Evolutionary conservation across 2,888 invertebrate genomes (phyloP).

Genomic region (Thymelicus sylvestris): DNA sequence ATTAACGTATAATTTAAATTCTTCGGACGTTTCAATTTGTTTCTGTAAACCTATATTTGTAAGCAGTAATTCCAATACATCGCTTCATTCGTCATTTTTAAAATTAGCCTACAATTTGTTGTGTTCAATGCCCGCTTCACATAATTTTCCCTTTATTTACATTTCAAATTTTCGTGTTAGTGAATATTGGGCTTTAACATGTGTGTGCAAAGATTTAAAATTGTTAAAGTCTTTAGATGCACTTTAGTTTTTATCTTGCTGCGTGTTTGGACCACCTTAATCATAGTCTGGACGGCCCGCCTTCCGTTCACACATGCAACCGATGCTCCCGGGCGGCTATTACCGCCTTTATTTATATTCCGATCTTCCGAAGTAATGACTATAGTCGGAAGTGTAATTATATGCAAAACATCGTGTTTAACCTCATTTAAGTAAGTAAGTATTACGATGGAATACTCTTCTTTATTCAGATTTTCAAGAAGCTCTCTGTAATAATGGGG

Average conservation of each 20-base stretch:
- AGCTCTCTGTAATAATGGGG: constrained; percentile 3
- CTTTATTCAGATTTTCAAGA: constrained; percentile 8
- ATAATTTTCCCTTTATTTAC: constrained; percentile 28
- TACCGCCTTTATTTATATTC: constrained; percentile 36
- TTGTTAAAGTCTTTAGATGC: not conserved
- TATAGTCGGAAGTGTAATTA: constrained; percentile 33
- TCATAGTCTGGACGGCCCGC: constrained; percentile 33
- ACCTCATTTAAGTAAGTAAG: constrained; percentile 27
- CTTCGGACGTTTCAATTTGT: constrained; percentile 21
- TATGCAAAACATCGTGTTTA: constrained; percentile 32
- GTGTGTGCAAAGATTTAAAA: constrained; percentile 9
- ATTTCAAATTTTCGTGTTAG: not conserved
- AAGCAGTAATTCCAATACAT: constrained; percentile 26
- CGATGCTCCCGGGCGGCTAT: constrained; percentile 28
- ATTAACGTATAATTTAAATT: constrained; percentile 17
- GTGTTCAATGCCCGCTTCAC: constrained; percentile 28
- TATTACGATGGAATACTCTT: constrained; percentile 7
- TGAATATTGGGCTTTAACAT: constrained; percentile 2
- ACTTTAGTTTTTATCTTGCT: constrained; percentile 34
- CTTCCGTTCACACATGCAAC: constrained; percentile 38
- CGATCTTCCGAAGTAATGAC: constrained; percentile 28
- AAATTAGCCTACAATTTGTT: constrained; percentile 36
- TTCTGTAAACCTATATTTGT: constrained; percentile 27
- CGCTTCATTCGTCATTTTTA: constrained; percentile 33
- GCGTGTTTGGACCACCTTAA: constrained; percentile 37